A percentile compares a stretch with the other conserved stretches of the same genome.
These are phyloP conservation scores for Sicus ferrugineus DNA, from an alignment of 2,888 invertebrate genomes.

Conservation along the genomic window DNA sequence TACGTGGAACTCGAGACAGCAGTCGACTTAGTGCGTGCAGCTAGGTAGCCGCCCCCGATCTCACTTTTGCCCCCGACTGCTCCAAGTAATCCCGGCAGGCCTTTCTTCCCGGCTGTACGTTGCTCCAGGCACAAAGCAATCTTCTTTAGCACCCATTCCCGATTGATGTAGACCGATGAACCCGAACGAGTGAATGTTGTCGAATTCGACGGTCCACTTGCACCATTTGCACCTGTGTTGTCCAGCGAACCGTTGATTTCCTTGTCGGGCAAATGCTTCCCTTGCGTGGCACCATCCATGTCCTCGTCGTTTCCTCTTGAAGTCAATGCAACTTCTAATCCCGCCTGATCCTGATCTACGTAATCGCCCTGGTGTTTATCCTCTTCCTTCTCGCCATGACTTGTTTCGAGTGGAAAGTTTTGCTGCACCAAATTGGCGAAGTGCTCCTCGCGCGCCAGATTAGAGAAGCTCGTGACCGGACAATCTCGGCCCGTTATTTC, in stretches of 20 bases:
- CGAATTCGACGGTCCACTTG: conserved; percentile 15
- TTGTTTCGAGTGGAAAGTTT: conserved; percentile 59
- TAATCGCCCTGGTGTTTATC: conserved; percentile 15
- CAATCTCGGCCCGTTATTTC: conserved; percentile 62
- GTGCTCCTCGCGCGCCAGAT: conserved; percentile 64
- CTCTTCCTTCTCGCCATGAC: conserved; percentile 40
- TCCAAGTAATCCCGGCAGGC: conserved; percentile 51
- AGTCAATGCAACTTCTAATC: conserved; percentile 39
- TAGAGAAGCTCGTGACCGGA: conserved; percentile 64
- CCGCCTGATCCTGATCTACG: conserved; percentile 44
- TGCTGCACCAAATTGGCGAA: conserved; percentile 65
- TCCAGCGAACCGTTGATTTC: conserved; percentile 57
- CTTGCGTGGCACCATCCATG: conserved; percentile 60
- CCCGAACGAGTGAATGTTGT: conserved; percentile 27
- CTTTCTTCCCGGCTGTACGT: conserved; percentile 79
- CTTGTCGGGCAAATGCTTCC: conserved; percentile 63
- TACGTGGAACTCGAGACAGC: conserved; percentile 59
- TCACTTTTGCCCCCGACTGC: conserved; percentile 40
- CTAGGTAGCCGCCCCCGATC: conserved; percentile 52
- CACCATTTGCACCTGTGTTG: conserved; percentile 19
- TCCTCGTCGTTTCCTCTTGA: conserved; percentile 57
- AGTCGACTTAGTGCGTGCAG: conserved; percentile 56
- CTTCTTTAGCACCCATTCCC: conserved; percentile 97
- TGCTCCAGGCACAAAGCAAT: conserved; percentile 91
- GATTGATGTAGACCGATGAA: conserved; percentile 63